A percentile compares a stretch with the other conserved stretches of the same genome.
phyloP scores from a whole-genome alignment of 37 sponge, comb jelly and placozoan genomes.

The Beroe forskalii region DNA sequence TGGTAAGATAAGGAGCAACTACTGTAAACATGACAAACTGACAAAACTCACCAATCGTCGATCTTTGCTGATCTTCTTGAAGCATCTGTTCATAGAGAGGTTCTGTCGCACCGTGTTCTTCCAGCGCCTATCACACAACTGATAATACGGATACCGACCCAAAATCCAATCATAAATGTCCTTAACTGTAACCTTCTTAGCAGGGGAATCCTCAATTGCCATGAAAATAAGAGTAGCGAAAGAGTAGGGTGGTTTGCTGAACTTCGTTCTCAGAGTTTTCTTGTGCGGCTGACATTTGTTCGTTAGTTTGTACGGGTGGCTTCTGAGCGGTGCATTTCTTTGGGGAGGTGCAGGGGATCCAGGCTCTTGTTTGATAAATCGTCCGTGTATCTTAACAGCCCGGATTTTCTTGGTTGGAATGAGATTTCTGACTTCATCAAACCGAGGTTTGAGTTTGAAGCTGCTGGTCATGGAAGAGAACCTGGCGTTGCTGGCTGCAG shows the following conservation, averaged over 20 bases:
- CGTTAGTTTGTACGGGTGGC: constrained; percentile 9
- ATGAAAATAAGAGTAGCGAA: constrained; percentile 47
- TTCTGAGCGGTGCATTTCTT: not conserved
- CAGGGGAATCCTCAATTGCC: constrained; percentile 20
- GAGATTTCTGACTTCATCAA: not conserved
- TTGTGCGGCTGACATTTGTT: not conserved
- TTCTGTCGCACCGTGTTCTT: constrained; percentile 34
- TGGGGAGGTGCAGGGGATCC: not conserved
- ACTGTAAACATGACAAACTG: no score
- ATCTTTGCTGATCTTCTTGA: constrained; percentile 25
- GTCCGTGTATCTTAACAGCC: constrained; percentile 9
- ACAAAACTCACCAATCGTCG: constrained; percentile 46
- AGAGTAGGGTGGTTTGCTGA: constrained; percentile 28
- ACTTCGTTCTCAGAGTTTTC: not conserved
- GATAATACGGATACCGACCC: constrained; percentile 5
- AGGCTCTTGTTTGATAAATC: constrained; percentile 30
- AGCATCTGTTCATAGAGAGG: constrained; percentile 6
- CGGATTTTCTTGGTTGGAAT: constrained; percentile 28
- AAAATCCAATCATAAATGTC: constrained; percentile 37
- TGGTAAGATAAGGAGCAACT: no score
- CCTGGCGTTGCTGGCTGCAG: not conserved
- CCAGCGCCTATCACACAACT: constrained; percentile 26
- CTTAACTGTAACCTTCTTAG: constrained; percentile 8
- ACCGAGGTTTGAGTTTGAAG: constrained; percentile 3
- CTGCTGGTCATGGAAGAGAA: constrained; percentile 28